These are phyloP conservation scores for Copidosoma aretas DNA, from an alignment of 2,888 invertebrate genomes.

Conservation along the genomic window DNA sequence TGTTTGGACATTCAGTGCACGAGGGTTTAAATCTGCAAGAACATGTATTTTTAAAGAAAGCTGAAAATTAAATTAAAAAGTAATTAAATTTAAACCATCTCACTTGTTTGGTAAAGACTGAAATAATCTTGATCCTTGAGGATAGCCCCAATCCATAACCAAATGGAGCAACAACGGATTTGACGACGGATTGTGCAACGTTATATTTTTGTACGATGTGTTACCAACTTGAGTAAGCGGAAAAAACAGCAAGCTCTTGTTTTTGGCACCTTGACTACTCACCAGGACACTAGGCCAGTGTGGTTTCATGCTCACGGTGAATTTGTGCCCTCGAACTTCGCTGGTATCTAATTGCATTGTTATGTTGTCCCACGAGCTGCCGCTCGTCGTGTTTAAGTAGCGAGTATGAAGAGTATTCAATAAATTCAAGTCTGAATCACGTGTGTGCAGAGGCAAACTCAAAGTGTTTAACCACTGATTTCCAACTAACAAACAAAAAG, in stretches of 20 bases:
- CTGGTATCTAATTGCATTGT: conserved; percentile 80
- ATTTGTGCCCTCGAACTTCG: conserved; percentile 71
- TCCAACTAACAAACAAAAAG: conserved; percentile 62
- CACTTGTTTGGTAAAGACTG: conserved; percentile 64
- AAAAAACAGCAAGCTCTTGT: conserved; percentile 67
- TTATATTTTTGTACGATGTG: conserved; percentile 70
- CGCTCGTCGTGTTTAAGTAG: conserved; percentile 65
- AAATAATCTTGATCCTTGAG: conserved; percentile 67
- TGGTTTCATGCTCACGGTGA: conserved; percentile 72
- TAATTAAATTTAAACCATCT: not conserved
- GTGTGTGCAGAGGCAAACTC: conserved; percentile 69
- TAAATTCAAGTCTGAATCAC: conserved; percentile 75
- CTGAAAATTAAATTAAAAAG: not conserved
- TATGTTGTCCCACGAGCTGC: conserved; percentile 70
- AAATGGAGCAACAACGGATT: conserved; percentile 76
- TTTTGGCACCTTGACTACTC: conserved; percentile 51
- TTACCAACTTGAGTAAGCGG: conserved; percentile 79
- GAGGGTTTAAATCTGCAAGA: conserved; percentile 54
- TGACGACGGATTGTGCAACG: conserved; percentile 77
- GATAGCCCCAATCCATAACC: conserved; percentile 75
- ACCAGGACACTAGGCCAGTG: conserved; percentile 71
- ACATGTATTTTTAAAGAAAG: not conserved
- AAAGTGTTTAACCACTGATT: conserved; percentile 74
- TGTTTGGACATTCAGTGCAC: conserved; percentile 52
- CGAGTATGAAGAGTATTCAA: conserved; percentile 70